These are phyloP conservation scores for Chiloscyllium punctatum DNA, from an alignment of 2,797 vertebrate species.

Conservation along the genomic window DNA sequence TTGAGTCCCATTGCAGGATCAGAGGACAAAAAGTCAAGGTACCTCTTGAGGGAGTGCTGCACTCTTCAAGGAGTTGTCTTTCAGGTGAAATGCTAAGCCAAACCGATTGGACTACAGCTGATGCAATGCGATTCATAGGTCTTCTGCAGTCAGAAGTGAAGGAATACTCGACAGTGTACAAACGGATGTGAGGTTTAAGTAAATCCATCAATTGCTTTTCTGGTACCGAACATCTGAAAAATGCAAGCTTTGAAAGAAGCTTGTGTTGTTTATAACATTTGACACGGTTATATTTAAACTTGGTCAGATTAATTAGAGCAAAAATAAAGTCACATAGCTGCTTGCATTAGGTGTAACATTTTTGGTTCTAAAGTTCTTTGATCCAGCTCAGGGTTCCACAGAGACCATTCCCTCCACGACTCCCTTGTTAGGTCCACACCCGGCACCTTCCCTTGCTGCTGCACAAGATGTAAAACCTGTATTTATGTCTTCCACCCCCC, in stretches of 20 bases:
- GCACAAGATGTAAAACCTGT: too few species aligned
- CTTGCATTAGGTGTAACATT: neutral
- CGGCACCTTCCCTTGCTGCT: too few species aligned
- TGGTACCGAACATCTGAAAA: neutral
- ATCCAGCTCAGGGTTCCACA: slow-evolving; percentile 43
- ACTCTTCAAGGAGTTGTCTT: too few species aligned
- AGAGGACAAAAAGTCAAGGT: neutral
- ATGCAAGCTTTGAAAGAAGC: neutral
- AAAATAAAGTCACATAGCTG: neutral
- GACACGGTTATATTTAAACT: neutral
- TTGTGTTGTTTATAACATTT: neutral
- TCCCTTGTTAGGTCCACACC: too few species aligned
- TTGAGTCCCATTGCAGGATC: neutral
- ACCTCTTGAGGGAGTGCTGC: too few species aligned
- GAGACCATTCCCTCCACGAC: too few species aligned
- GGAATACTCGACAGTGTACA: neutral
- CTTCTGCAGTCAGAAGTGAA: neutral
- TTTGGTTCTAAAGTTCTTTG: neutral
- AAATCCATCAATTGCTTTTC: neutral
- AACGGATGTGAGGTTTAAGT: neutral
- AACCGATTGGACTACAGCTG: neutral
- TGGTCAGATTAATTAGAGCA: neutral
- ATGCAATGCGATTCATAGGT: neutral
- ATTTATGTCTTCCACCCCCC: too few species aligned
- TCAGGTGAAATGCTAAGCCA: neutral